Base-by-base conservation (phyloP, 2,797 vertebrate species). In the Pangasius djambal region DNA sequence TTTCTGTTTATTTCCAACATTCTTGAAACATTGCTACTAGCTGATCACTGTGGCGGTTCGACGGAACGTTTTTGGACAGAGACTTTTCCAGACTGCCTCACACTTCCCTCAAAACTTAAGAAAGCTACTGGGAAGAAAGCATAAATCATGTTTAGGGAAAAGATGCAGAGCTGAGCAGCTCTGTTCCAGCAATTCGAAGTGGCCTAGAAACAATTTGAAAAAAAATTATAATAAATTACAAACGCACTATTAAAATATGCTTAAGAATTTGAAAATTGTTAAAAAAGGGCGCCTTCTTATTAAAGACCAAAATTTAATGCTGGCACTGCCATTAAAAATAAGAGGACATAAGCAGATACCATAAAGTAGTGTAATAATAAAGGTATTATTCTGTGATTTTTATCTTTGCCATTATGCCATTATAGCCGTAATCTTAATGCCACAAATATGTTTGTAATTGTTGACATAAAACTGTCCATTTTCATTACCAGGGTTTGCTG, bases 401-500 rank as follows among this genome's bases (percentile, higher is more conserved):
- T n/a, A 77, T 77, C 25, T 44, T 72, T 22, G 37, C 15, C 4
- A 48, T 55, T 82, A 2, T 59, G 31, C 55, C 31, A 61, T 37
- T 16, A 6, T 31, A 57, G 12, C 8, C 18, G 1, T 59, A 12
- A 59, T 25, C 22, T 59, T 37, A 31, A 16, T 78, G 31, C 75
- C 13, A n/a, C 13, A 57, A 9, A 37, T 12, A 81, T 37, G 50
- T 34, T 40, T 40, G 31, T 9, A 37, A 37, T 82, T 44, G 13
- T 83, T 44, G 48, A n/a, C 25, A 7, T 44, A 65, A 48, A 65
- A 13, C 13, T 18, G 28, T 67, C 16, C 0, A 4, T 70, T 86
- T 78, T 40, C 9, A 18, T 57, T 2, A 84, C 34, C 87, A 97
- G 97, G 97, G 95, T 86, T 93, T 97, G 31, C 89, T 98, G 40